Conservation (phyloP, 2,113 vertebrate species). For the Labrus mixtus region DNA sequence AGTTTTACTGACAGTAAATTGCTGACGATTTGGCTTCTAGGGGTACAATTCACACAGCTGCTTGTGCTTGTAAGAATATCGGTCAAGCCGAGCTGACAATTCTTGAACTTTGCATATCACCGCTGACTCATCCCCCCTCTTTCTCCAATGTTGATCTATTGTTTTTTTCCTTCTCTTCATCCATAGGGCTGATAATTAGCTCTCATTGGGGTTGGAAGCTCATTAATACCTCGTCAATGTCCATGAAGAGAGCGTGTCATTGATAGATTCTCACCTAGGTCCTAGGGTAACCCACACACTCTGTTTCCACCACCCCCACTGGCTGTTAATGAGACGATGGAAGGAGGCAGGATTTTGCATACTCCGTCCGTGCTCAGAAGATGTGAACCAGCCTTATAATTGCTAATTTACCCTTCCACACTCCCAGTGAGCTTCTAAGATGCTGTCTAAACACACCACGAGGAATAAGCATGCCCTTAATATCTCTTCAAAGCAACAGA, state of each 20-base stretch:
- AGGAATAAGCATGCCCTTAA: conserved; percentile 49
- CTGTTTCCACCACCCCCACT: conserved; percentile 53
- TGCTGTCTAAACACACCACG: conserved; percentile 45
- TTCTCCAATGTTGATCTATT: conserved; percentile 13
- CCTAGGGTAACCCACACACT: conserved; percentile 53
- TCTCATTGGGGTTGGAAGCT: conserved; percentile 72
- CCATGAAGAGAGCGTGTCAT: conserved; percentile 64
- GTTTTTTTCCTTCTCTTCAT: conserved; percentile 31
- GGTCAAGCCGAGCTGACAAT: conserved; percentile 34
- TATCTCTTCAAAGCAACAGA: conserved; percentile 49
- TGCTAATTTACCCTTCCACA: conserved; percentile 66
- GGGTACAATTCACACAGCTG: conserved; percentile 1
- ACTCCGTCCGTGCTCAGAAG: conserved; percentile 62
- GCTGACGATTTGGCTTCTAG: background rate
- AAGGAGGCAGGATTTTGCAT: conserved; percentile 67
- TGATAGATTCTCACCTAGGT: conserved; percentile 65
- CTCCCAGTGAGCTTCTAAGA: conserved; percentile 56
- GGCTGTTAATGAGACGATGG: conserved; percentile 72
- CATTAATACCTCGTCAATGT: conserved; percentile 77
- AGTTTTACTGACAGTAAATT: conserved; percentile 21
- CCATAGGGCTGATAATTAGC: conserved; percentile 71
- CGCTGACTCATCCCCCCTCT: conserved; percentile 18
- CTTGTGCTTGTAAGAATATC: conserved; percentile 32
- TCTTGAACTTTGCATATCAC: conserved; percentile 45
- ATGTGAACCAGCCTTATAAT: conserved; percentile 70